These are phyloP conservation scores for Ormyrus pomaceus DNA, from an alignment of 2,888 invertebrate genomes.

Conservation along the genomic window DNA sequence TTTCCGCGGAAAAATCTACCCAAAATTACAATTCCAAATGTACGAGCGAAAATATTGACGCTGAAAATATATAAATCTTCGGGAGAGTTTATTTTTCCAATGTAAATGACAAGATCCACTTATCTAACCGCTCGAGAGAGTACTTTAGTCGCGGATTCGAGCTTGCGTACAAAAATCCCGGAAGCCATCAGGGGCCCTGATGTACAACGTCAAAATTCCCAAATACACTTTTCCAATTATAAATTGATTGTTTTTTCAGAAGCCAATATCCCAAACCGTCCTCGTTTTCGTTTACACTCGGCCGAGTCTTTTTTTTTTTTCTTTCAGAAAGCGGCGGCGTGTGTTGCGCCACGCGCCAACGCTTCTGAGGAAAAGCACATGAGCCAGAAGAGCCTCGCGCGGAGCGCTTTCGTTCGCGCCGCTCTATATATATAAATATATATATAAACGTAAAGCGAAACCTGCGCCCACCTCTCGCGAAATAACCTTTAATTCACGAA, in stretches of 20 bases:
- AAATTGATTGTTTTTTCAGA: constrained; percentile 49
- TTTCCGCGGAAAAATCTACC: too few relatives aligned
- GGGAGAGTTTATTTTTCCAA: too few relatives aligned
- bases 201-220: constrained; percentile 13
- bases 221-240: constrained; percentile 25
- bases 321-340: constrained; percentile 28
- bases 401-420: constrained; percentile 16
- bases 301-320: constrained; percentile 11
- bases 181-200: not conserved
- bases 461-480: not conserved
- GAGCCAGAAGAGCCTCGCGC: constrained; percentile 6
- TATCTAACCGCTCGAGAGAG: not conserved
- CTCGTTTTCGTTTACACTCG: constrained; percentile 33
- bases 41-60: too few relatives aligned
- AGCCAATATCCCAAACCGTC: constrained; percentile 22
- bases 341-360: not conserved
- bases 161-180: not conserved
- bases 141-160: not conserved
- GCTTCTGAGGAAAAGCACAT: constrained; percentile 31
- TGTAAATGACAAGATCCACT: not conserved
- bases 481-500: constrained; percentile 22
- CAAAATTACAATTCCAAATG: too few relatives aligned
- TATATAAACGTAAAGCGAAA: not conserved
- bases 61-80: too few relatives aligned
- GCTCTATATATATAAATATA: constrained; percentile 16